A percentile compares a stretch with the other conserved stretches of the same genome.
Evolutionary conservation across 2,888 invertebrate genomes (phyloP).

Genomic region (Cremastinae sp.): DNA sequence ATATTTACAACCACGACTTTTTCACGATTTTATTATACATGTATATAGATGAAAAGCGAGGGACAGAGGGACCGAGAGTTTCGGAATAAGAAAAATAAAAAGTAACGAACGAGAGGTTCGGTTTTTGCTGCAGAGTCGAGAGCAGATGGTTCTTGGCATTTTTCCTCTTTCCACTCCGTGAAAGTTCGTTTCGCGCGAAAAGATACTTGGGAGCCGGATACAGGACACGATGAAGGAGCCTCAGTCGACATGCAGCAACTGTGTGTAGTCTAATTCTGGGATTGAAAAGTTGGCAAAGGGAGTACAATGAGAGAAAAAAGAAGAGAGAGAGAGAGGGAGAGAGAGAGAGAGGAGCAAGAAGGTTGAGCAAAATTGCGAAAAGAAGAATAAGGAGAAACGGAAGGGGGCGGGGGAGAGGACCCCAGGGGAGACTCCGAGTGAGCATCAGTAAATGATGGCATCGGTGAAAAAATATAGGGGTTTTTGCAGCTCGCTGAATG

Average conservation of each 20-base stretch:
- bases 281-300: conserved; percentile 77
- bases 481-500: conserved; percentile 30
- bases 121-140: conserved; percentile 26
- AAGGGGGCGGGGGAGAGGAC: conserved; percentile 30
- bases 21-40: too few species aligned
- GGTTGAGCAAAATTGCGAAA: too few species aligned
- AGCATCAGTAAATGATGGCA: conserved; percentile 43
- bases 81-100: conserved; percentile 6
- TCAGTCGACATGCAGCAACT: conserved; percentile 34
- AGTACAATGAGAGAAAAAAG: conserved; percentile 35
- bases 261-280: conserved; percentile 70
- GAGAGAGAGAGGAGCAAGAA: conserved; percentile 16
- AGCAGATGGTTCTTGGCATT: conserved; percentile 38
- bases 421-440: conserved; percentile 27
- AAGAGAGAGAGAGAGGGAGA: conserved; percentile 23
- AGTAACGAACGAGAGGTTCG: conserved; percentile 22
- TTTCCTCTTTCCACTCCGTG: conserved; percentile 12
- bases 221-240: conserved; percentile 15
- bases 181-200: conserved; percentile 29
- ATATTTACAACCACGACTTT: too few species aligned
- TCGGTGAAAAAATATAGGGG: conserved; percentile 47
- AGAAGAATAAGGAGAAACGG: neutral
- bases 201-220: conserved; percentile 7
- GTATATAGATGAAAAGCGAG: conserved; percentile 1
- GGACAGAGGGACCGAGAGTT: neutral